A percentile compares a stretch with the other conserved stretches of the same genome.
These are phyloP conservation scores for Drosophila neonasuta DNA, from an alignment of 2,888 invertebrate species.

Conservation along the genomic window DNA sequence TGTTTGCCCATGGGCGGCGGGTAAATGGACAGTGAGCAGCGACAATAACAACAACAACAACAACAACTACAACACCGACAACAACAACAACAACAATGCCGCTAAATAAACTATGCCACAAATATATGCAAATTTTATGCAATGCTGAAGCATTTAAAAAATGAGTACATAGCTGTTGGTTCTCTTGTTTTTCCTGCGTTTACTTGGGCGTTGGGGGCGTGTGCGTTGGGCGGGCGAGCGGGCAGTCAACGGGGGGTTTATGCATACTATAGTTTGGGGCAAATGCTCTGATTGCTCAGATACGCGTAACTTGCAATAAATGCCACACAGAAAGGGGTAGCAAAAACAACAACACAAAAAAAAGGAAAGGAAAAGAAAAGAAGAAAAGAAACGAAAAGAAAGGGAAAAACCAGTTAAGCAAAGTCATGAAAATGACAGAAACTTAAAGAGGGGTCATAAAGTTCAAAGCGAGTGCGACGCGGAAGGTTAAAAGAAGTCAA, in stretches of 20 bases:
- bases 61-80: constrained; percentile 6
- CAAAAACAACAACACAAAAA: not conserved
- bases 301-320: constrained; percentile 31
- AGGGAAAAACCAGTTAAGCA: constrained; percentile 15
- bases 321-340: not conserved
- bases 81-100: constrained; percentile 24
- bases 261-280: constrained; percentile 31
- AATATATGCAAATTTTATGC: constrained; percentile 76
- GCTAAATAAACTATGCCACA: constrained; percentile 74
- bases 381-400: not conserved
- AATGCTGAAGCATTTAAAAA: constrained; percentile 75
- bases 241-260: constrained; percentile 33
- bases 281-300: constrained; percentile 47
- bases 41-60: constrained; percentile 12
- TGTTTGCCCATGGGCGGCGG: constrained; percentile 51
- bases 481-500: constrained; percentile 4
- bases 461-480: not conserved
- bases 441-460: constrained; percentile 16
- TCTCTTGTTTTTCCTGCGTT: not conserved
- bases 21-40: constrained; percentile 54
- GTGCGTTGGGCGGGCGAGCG: not conserved
- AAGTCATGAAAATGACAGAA: constrained; percentile 21
- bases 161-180: constrained; percentile 49
- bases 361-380: not conserved
- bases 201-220: constrained; percentile 19